Evolutionary conservation across 2,113 vertebrate genomes (phyloP), one percentile per base, ranked within the genome.

Genomic region (Salminus brasiliensis): DNA sequence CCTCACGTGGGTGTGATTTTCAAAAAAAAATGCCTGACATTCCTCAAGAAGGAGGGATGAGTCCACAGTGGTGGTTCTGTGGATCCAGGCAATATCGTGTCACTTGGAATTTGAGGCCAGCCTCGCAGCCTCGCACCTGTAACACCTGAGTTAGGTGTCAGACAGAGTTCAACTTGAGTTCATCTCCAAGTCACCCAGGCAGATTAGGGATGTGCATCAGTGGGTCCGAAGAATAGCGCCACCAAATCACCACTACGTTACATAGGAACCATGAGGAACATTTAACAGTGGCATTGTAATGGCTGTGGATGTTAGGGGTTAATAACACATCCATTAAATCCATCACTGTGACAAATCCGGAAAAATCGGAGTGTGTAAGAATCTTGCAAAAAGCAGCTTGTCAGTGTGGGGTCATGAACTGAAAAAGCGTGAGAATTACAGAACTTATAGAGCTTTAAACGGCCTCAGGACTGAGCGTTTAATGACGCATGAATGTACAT

Each of bases 401-500:
- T 41, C 47, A 76, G 63, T 7, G 52, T 30, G 34, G 36, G 15
- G 47, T 25, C 62, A 16, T 66, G 29, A 21, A 76, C 18, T 25
- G 15, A 34, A 66, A 21, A 2, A 30, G 66, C 21, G 27, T 77
- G 49, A 57, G 49, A 77, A 13, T 66, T 39, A 16, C 62, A 23
- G 32, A 36, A 9, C 15, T 9, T 23, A 34, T 9, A 63, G 60
- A 39, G 49, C 49, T 68, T n/a, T 57, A 30, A 66, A 68, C 39
- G 49, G 74, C 74, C 63, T 43, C 23, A 43, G 63, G 63, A 52
- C 36, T 41, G 49, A 29, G 18, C 41, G 47, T 57, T 55, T 43
- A 77, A 77, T 77, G 65, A 68, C 68, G 63, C 49, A 67, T 76
- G 23, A 41, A 45, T 6, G 0, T 21, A 39, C n/a, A n/a, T n/a